phyloP scores from a whole-genome alignment of 1,140 invertebrate species.

The Drosophila serrata region DNA sequence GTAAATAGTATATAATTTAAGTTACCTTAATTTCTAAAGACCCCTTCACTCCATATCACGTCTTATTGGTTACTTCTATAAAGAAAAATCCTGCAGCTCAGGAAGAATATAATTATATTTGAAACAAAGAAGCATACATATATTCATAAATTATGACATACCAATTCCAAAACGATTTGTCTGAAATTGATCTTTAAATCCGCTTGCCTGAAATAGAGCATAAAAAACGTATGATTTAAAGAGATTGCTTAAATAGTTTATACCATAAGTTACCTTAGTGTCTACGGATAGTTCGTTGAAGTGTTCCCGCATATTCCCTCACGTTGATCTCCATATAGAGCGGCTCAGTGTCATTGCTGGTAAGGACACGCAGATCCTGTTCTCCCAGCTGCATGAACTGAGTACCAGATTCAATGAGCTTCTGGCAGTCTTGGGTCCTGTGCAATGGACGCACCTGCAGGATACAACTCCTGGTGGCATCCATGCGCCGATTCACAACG shows the following conservation, averaged over 20 bases:
- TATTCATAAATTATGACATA: too few species aligned
- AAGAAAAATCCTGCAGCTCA: too few species aligned
- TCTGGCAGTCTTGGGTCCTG: conserved; percentile 15
- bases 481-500: conserved; percentile 50
- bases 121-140: too few species aligned
- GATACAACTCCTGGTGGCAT: conserved; percentile 40
- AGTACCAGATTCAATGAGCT: conserved; percentile 7
- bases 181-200: too few species aligned
- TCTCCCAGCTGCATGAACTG: conserved; percentile 44
- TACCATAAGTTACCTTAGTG: too few species aligned
- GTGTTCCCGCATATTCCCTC: conserved; percentile 13
- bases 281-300: too few species aligned
- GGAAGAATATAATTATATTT: too few species aligned
- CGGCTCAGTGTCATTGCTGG: conserved; percentile 35
- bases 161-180: too few species aligned
- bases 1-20: background rate
- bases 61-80: too few species aligned
- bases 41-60: too few species aligned
- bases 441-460: conserved; percentile 35
- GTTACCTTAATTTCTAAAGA: background rate
- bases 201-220: too few species aligned
- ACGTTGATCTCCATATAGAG: conserved; percentile 55
- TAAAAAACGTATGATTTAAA: background rate
- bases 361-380: conserved; percentile 35
- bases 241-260: background rate